Evolutionary conservation across 2,888 invertebrate genomes (phyloP), one percentile per base, ranked within the genome.

Genomic region (Zhuqinia jingwanae): DNA sequence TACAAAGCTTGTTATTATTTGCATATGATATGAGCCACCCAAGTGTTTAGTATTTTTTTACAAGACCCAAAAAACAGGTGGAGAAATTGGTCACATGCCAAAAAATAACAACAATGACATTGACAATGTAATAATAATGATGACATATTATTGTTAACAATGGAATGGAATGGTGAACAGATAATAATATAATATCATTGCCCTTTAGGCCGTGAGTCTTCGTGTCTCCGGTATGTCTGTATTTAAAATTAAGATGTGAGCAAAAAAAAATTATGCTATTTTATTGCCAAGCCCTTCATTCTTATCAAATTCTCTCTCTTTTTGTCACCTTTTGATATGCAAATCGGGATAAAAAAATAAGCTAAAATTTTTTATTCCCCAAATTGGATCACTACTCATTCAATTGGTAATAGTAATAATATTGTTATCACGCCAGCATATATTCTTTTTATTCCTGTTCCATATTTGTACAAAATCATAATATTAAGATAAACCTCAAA

Each of bases 11-110:
- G n/a, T n/a, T n/a, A n/a, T n/a, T n/a, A n/a, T n/a, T n/a, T n/a
- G n/a, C n/a, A n/a, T n/a, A n/a, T n/a, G n/a, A n/a, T 58, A n/a
- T 70, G 25, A 70, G 27, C 70, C 70, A 70, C 70, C 70, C 70
- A 70, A n/a, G 50, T 1, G 50, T 1, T 2, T 70, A 5, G 25
- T 70, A 70, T 53, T n/a, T n/a, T n/a, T n/a, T n/a, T n/a, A n/a
- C n/a, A n/a, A n/a, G n/a, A n/a, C n/a, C n/a, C n/a, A n/a, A n/a
- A n/a, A n/a, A n/a, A 27, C 22, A 70, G 27, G 11, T 45, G 70
- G 25, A 15, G 70, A 70, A 70, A 50, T 50, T 70, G 70, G 45
- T 47, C 47, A n/a, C 70, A 45, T 50, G 70, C 70, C 70, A 70
- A 70, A 50, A 70, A 27, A 11, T 25, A 63, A 36, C 1, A 2